These are phyloP conservation scores for Colius striatus DNA, from an alignment of 2,113 vertebrate species.

Conservation along the genomic window DNA sequence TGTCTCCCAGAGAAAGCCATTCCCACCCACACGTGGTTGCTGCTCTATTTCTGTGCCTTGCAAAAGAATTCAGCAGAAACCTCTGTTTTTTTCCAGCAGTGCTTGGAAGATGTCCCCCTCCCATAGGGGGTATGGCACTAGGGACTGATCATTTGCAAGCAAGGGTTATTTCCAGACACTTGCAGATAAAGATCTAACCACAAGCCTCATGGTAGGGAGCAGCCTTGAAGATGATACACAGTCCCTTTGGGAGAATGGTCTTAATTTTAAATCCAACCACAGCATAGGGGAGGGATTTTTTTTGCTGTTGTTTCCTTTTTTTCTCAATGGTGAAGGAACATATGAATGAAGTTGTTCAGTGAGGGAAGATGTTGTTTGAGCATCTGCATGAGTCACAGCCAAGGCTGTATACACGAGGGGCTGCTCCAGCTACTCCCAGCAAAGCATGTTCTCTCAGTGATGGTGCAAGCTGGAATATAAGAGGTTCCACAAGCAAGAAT, in stretches of 20 bases:
- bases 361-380: neutral
- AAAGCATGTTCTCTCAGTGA: neutral
- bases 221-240: neutral
- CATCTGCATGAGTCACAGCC: neutral
- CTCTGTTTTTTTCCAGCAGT: neutral
- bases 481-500: too few species aligned
- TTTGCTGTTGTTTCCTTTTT: neutral
- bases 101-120: neutral
- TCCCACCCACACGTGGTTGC: neutral
- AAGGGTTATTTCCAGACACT: neutral
- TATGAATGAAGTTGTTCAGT: neutral
- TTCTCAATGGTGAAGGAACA: neutral
- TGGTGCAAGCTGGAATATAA: neutral
- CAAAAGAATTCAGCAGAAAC: neutral
- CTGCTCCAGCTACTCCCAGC: neutral
- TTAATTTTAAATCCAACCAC: neutral
- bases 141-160: neutral
- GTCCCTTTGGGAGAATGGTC: neutral
- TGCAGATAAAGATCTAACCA: conserved; percentile 19
- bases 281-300: neutral
- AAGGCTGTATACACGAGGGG: accelerated
- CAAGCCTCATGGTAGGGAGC: neutral
- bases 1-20: neutral
- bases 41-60: neutral
- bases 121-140: accelerated